Percentiles rank a stretch among this genome's conserved stretches.
Evolutionary conservation across 2,113 vertebrate species (phyloP).

Genomic region (Scolopax mira): DNA sequence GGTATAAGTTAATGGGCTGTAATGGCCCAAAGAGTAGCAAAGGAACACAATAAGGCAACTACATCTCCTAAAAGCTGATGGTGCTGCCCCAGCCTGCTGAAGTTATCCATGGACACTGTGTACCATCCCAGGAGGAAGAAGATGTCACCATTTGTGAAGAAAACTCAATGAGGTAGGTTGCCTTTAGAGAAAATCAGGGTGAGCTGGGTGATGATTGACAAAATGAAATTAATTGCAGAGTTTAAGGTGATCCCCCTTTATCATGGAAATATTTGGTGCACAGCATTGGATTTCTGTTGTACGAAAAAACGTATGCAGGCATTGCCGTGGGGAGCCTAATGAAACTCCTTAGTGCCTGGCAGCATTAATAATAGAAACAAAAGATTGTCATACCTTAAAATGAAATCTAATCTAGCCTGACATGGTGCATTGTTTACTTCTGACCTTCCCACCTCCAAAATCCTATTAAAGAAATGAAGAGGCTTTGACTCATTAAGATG

Average conservation of each 20-base stretch:
- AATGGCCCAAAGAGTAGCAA: background rate
- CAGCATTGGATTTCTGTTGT: background rate
- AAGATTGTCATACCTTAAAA: background rate
- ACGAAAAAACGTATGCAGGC: background rate
- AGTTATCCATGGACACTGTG: fast-evolving
- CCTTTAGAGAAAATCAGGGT: background rate
- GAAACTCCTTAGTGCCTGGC: background rate
- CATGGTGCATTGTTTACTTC: background rate
- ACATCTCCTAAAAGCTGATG: background rate
- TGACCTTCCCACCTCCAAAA: background rate
- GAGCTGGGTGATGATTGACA: background rate
- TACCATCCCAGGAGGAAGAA: background rate
- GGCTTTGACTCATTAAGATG: background rate
- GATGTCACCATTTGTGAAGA: background rate
- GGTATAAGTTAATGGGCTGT: background rate
- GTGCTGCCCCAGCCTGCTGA: background rate
- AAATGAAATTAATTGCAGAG: background rate
- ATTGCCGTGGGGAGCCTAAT: background rate
- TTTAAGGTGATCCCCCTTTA: background rate
- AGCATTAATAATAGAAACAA: background rate
- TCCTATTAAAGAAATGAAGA: background rate
- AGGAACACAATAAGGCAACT: background rate
- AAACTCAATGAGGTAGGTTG: fast-evolving
- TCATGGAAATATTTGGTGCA: background rate
- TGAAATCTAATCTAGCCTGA: conserved; percentile 9